Percentiles rank a stretch among this genome's conserved stretches.
Conservation (phyloP, 2,113 vertebrate species). For the Lampris incognitus region DNA sequence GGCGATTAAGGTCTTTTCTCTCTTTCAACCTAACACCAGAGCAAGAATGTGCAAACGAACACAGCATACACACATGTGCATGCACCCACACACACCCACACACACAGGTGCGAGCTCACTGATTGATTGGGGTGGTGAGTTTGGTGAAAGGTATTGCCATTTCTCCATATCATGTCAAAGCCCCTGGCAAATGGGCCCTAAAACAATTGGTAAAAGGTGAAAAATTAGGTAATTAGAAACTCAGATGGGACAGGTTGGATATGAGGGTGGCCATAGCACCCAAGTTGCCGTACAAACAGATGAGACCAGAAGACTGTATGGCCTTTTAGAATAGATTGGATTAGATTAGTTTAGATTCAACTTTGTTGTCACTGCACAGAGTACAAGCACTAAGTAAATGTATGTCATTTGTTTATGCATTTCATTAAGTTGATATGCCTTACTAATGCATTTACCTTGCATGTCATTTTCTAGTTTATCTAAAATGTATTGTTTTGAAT, state of each 20-base stretch:
- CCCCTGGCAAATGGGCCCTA: conserved; percentile 53
- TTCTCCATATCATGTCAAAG: conserved; percentile 70
- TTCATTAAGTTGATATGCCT: not conserved
- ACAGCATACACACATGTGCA: conserved; percentile 17
- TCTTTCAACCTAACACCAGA: conserved; percentile 32
- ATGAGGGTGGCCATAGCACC: conserved; percentile 12
- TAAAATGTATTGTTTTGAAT: not conserved
- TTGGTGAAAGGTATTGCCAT: conserved; percentile 72
- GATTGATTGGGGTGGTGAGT: conserved; percentile 71
- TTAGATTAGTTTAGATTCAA: too few species aligned
- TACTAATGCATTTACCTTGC: not conserved
- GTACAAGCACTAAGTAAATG: too few species aligned
- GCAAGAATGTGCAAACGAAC: conserved; percentile 36
- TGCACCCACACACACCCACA: conserved; percentile 23
- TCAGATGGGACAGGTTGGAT: conserved; percentile 24
- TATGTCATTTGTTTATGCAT: not conserved
- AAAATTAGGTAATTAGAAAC: conserved; percentile 70
- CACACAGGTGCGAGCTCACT: conserved; percentile 52
- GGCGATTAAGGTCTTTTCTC: conserved; percentile 65
- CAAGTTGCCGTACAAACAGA: not conserved
- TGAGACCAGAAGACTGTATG: too few species aligned
- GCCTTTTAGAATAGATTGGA: too few species aligned
- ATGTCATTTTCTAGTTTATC: not conserved
- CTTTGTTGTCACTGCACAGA: too few species aligned
- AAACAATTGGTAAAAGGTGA: conserved; percentile 53